Conservation (phyloP, 2,113 vertebrate genomes). For the Apteryx mantelli region DNA sequence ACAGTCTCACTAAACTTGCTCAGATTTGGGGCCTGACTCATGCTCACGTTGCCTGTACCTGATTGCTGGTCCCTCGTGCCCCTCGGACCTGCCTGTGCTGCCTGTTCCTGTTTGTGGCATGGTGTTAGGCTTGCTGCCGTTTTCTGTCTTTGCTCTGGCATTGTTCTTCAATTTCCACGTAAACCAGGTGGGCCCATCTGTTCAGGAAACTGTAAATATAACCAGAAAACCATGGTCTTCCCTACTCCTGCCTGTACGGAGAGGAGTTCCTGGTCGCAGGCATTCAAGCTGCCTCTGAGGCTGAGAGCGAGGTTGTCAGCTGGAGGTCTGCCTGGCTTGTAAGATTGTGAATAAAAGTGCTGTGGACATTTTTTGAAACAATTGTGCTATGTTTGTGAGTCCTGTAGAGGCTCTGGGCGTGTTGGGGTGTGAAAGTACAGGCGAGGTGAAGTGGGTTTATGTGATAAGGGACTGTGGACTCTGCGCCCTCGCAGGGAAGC, state of each 20-base stretch:
- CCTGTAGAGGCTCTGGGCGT: fast-evolving
- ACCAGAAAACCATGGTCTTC: not conserved
- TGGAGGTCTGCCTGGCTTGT: not conserved
- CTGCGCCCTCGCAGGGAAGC: fast-evolving
- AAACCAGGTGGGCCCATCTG: not conserved
- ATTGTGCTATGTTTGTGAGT: not conserved
- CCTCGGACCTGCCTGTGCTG: not conserved
- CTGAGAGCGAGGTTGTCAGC: not conserved
- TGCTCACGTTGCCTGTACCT: not conserved
- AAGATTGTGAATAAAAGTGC: not conserved
- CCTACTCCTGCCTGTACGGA: fast-evolving
- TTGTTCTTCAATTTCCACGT: not conserved
- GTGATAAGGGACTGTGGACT: not conserved
- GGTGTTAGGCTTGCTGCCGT: not conserved
- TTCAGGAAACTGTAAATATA: not conserved
- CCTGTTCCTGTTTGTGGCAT: fast-evolving
- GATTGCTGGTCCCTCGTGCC: not conserved
- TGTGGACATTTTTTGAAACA: not conserved
- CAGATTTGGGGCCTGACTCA: not conserved
- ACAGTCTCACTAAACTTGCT: not conserved
- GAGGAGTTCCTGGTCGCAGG: not conserved
- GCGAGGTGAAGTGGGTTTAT: not conserved
- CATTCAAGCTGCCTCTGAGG: fast-evolving
- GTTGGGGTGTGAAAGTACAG: not conserved
- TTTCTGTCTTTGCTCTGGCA: not conserved